A percentile compares a stretch with the other conserved stretches of the same genome.
Evolutionary conservation across 1,140 invertebrate genomes (phyloP).

Genomic region (Popillia japonica): DNA sequence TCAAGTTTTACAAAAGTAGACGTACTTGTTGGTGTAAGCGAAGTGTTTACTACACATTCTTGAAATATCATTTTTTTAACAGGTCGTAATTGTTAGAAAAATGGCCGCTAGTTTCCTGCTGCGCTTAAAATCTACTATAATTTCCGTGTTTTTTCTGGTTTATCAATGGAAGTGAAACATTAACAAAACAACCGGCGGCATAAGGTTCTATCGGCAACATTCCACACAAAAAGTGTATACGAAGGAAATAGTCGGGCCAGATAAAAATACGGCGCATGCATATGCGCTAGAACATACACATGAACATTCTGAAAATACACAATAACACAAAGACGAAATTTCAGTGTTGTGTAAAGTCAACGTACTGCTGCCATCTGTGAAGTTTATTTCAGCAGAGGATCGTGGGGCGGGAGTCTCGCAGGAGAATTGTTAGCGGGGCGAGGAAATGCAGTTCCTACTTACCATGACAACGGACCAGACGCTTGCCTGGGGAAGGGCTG

Average conservation of each 20-base stretch:
- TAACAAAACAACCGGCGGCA: constrained; percentile 13
- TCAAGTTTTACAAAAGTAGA: background rate
- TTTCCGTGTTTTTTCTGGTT: background rate
- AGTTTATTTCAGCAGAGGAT: constrained; percentile 26
- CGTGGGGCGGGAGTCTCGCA: background rate
- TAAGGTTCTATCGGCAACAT: background rate
- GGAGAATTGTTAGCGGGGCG: background rate
- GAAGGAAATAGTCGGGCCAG: constrained; percentile 1
- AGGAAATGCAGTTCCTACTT: background rate
- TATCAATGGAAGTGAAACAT: constrained; percentile 11
- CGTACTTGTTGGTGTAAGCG: background rate
- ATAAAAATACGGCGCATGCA: constrained; percentile 20
- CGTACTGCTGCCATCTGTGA: constrained; percentile 37
- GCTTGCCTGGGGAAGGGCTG: constrained; percentile 21
- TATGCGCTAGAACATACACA: constrained; percentile 14
- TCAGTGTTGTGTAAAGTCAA: constrained; percentile 30
- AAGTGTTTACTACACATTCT: background rate
- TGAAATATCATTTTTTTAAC: constrained; percentile 12
- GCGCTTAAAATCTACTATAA: background rate
- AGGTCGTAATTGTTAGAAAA: constrained; percentile 4
- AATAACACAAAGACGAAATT: constrained; percentile 15
- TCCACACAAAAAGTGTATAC: background rate
- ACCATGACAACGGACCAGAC: constrained; percentile 27
- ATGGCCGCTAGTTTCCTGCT: background rate
- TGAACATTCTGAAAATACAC: constrained; percentile 24